Percentiles rank a stretch among this genome's conserved stretches.
Conservation (phyloP, 2,113 vertebrate species). For the Dascyllus trimaculatus region DNA sequence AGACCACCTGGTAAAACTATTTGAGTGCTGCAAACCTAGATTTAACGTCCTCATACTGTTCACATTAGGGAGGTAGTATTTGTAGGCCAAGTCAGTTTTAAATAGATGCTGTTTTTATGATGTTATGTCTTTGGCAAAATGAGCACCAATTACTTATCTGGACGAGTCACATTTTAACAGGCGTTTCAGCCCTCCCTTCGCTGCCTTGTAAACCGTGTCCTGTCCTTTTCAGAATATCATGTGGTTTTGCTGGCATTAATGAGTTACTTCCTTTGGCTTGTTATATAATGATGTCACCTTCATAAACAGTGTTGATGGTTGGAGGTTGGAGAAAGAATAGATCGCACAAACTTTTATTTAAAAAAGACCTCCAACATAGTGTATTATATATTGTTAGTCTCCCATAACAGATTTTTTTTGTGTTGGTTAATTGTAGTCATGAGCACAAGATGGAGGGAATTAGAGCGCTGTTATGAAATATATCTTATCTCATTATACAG, state of each 20-base stretch:
- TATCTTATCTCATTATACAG: background rate
- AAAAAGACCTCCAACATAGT: slow-evolving; percentile 45
- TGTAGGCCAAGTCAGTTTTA: slow-evolving; percentile 44
- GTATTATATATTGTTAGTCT: slow-evolving; percentile 15
- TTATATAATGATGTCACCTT: slow-evolving; percentile 60
- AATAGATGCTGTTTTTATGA: slow-evolving; percentile 62
- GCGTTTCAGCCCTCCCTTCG: slow-evolving; percentile 60
- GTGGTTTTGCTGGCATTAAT: slow-evolving; percentile 54
- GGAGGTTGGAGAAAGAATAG: slow-evolving; percentile 7
- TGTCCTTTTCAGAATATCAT: slow-evolving; percentile 53
- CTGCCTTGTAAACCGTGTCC: slow-evolving; percentile 68
- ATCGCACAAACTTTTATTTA: slow-evolving; percentile 24
- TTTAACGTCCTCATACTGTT: slow-evolving; percentile 50
- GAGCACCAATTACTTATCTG: slow-evolving; percentile 71
- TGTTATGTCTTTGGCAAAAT: slow-evolving; percentile 73
- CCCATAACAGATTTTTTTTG: slow-evolving; percentile 7
- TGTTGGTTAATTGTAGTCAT: slow-evolving; percentile 18
- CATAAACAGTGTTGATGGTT: slow-evolving; percentile 52
- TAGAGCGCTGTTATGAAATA: background rate
- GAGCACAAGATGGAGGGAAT: background rate
- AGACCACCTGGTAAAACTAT: slow-evolving; percentile 52
- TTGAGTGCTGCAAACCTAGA: slow-evolving; percentile 42
- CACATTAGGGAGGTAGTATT: slow-evolving; percentile 39
- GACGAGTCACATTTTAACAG: slow-evolving; percentile 66
- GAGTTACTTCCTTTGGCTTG: slow-evolving; percentile 59